phyloP scores from a whole-genome alignment of 2,113 vertebrate species.

The Trachemys scripta region DNA sequence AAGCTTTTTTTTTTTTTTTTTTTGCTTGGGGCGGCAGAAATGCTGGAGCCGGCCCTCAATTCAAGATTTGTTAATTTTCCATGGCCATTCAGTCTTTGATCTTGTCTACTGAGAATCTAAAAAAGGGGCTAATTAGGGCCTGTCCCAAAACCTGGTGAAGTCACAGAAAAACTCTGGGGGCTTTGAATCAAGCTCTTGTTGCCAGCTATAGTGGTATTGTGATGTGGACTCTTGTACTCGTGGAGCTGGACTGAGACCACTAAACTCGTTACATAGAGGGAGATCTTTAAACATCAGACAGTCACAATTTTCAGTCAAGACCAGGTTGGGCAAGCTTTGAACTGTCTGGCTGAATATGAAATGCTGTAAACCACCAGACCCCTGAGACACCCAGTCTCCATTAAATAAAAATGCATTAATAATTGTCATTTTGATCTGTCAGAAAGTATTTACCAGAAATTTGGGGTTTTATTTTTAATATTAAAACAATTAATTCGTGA shows the following conservation, averaged over 20 bases:
- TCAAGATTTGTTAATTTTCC: slow-evolving; percentile 37
- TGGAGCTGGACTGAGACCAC: neutral
- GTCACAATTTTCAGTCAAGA: neutral
- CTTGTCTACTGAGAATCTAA: neutral
- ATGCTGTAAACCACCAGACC: rapidly evolving
- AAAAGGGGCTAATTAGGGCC: neutral
- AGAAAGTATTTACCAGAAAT: neutral
- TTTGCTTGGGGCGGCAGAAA: no score
- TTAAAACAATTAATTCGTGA: neutral
- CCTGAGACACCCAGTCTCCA: neutral
- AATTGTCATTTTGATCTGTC: neutral
- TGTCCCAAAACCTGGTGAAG: neutral
- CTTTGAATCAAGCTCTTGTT: neutral
- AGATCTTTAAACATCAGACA: neutral
- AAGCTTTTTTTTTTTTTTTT: no score
- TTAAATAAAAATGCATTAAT: neutral
- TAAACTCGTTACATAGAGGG: neutral
- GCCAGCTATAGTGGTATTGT: rapidly evolving
- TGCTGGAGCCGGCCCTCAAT: neutral
- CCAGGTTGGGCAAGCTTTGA: neutral
- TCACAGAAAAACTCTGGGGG: neutral
- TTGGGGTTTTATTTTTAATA: neutral
- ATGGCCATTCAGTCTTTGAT: neutral
- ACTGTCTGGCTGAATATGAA: rapidly evolving
- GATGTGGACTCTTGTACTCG: rapidly evolving